These are phyloP conservation scores for Nestor notabilis DNA, from an alignment of 2,113 vertebrate species.

Conservation along the genomic window DNA sequence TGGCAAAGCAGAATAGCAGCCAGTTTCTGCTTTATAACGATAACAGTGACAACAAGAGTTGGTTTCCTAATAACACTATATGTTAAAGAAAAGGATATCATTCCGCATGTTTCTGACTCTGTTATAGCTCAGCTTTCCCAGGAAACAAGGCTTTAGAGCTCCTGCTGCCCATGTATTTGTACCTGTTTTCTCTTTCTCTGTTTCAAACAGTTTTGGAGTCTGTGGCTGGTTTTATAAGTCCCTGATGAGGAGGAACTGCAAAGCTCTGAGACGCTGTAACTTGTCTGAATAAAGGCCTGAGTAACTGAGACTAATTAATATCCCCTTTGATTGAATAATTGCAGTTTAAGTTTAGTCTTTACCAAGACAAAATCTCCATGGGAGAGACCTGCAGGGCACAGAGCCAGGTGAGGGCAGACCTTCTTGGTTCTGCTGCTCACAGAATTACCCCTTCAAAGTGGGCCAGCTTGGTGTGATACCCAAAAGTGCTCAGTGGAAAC, in stretches of 20 bases:
- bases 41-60: not conserved
- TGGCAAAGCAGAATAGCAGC: not conserved
- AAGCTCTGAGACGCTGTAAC: not conserved
- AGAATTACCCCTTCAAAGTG: not conserved
- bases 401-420: not conserved
- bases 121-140: not conserved
- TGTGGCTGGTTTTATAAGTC: not conserved
- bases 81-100: not conserved
- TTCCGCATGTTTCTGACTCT: not conserved
- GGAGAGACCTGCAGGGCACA: no score
- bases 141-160: not conserved
- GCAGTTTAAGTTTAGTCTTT: not conserved
- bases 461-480: not conserved
- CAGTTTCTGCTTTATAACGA: not conserved
- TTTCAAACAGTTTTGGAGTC: not conserved
- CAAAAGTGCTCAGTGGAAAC: fast-evolving
- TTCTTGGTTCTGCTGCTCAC: not conserved
- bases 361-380: not conserved
- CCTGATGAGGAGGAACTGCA: fast-evolving
- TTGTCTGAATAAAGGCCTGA: not conserved
- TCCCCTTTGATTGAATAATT: not conserved
- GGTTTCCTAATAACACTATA: not conserved
- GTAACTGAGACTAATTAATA: not conserved
- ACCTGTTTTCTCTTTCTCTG: not conserved
- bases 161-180: fast-evolving